Base-by-base conservation (phyloP, 2,797 vertebrate genomes). In the Benthosema pterotum region DNA sequence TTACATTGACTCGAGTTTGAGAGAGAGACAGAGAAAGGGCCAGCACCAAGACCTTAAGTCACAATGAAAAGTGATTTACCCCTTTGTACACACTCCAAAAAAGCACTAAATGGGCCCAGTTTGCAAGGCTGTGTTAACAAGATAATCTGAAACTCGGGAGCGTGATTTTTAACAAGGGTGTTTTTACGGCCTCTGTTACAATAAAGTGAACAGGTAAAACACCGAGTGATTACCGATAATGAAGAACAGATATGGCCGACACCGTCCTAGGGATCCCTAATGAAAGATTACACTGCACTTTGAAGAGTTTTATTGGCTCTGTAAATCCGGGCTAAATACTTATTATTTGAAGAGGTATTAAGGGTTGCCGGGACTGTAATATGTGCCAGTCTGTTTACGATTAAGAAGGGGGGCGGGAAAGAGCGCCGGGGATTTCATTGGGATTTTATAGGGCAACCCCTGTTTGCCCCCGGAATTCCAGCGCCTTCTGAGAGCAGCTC, bases 341-440 rank as follows among this genome's bases (percentile, higher is more conserved):
- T 91, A 92, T 92, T 93, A 93, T 93, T 94, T 93, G 89, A 92
- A 89, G 88, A 88, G 88, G 91, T 90, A 93, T 93, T 94, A 93
- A 89, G 84, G 83, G 87, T n/a, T 82, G 86, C 86, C 86, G 82
- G 79, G 85, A 85, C 72, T 79, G 74, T 83, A 86, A 83, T 84
- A 83, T 61, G 84, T 82, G 83, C 71, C 68, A 84, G 84, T 87
- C 91, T 93, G 93, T 88, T 92, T 83, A 90, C 80, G 86, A 92
- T 92, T 91, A 91, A 78, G 77, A 79, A 74, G 68, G 72, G 72
- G 77, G 79, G 82, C 45, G 56, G 78, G 83, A 86, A 75, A 67
- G 79, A 74, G 78, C 69, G 62, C 78, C 51, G 75, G 80, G 84
- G 86, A 91, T 90, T 92, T 92, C 83, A 88, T 83, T 87, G 86